phyloP scores from a whole-genome alignment of 2,113 vertebrate genomes.

The Brachionichthys hirsutus region DNA sequence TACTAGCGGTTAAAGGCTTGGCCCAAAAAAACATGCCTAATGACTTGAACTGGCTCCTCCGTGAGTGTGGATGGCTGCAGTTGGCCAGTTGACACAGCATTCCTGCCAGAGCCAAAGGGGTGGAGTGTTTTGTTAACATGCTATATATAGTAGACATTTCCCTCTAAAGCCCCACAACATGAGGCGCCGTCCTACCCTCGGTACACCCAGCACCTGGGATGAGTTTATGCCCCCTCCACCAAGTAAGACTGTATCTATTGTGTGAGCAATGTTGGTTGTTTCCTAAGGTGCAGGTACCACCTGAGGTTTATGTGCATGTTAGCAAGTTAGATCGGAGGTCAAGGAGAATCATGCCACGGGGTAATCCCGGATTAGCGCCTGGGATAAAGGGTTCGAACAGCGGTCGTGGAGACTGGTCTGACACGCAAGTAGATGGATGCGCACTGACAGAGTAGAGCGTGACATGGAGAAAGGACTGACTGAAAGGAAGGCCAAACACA shows the following conservation, averaged over 20 bases:
- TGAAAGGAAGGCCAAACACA: neutral
- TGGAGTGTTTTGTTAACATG: slow-evolving; percentile 60
- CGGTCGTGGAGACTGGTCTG: slow-evolving; percentile 50
- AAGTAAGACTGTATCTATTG: neutral
- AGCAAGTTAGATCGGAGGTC: slow-evolving; percentile 23
- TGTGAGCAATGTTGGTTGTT: neutral
- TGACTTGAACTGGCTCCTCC: slow-evolving; percentile 44
- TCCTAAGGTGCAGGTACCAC: neutral
- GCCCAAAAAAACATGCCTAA: slow-evolving; percentile 24
- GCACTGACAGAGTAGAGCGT: slow-evolving; percentile 6
- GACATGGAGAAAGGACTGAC: neutral
- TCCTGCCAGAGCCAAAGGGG: slow-evolving; percentile 43
- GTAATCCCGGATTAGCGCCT: slow-evolving; percentile 74
- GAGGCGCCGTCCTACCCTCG: slow-evolving; percentile 28
- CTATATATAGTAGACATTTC: slow-evolving; percentile 59
- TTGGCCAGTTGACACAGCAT: slow-evolving; percentile 54
- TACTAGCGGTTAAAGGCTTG: slow-evolving; percentile 55
- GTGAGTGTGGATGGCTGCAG: slow-evolving; percentile 36
- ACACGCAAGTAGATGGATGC: slow-evolving; percentile 16
- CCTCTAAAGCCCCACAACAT: slow-evolving; percentile 45
- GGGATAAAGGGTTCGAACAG: slow-evolving; percentile 60
- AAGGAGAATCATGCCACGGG: slow-evolving; percentile 38
- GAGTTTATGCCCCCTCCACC: slow-evolving; percentile 7
- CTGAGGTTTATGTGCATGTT: slow-evolving; percentile 19
- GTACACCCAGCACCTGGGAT: slow-evolving; percentile 36